Base-by-base conservation (phyloP, 2,113 vertebrate genomes). In the Panthera leo region DNA sequence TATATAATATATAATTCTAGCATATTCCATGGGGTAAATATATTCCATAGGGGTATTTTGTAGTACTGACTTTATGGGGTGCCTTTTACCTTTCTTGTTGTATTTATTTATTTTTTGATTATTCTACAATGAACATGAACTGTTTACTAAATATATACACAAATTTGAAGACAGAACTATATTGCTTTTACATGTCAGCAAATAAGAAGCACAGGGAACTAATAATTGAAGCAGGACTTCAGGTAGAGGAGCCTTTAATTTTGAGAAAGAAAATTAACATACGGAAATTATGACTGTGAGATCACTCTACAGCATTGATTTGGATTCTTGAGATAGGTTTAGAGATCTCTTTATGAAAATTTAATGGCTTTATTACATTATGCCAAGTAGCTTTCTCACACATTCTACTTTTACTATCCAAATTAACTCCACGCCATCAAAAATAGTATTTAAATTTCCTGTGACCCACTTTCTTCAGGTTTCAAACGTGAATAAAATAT, bases 401-500 rank as follows among this genome's bases (percentile, higher is more conserved):
- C 42, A 3, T 27, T 93, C 25, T 5, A 68, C 5, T n/a, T 89
- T 83, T 86, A 75, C 15, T 82, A n/a, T 23, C 31, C 18, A 92
- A 42, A 75, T 87, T 90, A 87, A 88, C 25, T 90, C 15, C 42
- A 93, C 48, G 21, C 25, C 7, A 65, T 73, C 5, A 71, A 90
- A 90, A 78, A 25, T 42, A 21, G 45, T 83, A 73, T 36, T 89
- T 67, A 71, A 87, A 79, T 87, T 79, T 90, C 25, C 27, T 25
- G 0, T 92, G 87, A 71, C 42, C 45, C 65, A 80, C 51, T 85
- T 71, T 85, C 25, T 23, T 42, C n/a, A 76, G 48, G 16, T 82
- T 94, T 96, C n/a, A 36, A 65, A 82, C 67, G 55, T 93, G 61
- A 91, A 65, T 51, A 87, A 70, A 93, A 34, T 78, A 82, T 27